phyloP scores from a whole-genome alignment of 2,113 vertebrate genomes.

The Monopterus albus region DNA sequence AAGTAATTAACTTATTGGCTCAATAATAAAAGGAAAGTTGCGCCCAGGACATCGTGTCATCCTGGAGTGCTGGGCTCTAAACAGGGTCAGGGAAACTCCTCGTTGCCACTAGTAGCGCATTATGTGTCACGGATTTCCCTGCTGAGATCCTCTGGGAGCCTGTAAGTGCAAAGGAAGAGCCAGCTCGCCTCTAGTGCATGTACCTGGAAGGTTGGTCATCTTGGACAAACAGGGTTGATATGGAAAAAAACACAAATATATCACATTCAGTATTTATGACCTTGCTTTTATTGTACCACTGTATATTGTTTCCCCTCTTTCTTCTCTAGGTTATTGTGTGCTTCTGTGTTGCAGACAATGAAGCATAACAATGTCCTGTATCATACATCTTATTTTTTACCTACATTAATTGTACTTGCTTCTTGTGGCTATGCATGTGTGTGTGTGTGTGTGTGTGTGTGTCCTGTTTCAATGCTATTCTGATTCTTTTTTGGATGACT shows the following conservation, averaged over 20 bases:
- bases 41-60: background rate
- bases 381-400: too few species aligned
- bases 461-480: too few species aligned
- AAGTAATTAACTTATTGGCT: background rate
- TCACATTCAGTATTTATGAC: too few species aligned
- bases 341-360: background rate
- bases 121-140: conserved; percentile 50
- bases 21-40: conserved; percentile 4
- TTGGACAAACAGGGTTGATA: background rate
- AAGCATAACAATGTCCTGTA: too few species aligned
- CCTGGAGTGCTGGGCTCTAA: conserved; percentile 1
- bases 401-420: too few species aligned
- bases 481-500: too few species aligned
- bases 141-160: conserved; percentile 27
- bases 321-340: background rate
- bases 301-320: background rate
- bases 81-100: conserved; percentile 40
- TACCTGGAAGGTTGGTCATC: background rate
- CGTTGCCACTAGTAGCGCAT: conserved; percentile 25
- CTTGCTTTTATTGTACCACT: too few species aligned
- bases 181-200: conserved; percentile 12
- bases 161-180: conserved; percentile 18
- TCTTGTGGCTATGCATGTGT: too few species aligned
- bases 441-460: too few species aligned
- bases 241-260: background rate